Evolutionary conservation across 2,888 invertebrate genomes (phyloP).

Genomic region (Ctena decussata): DNA sequence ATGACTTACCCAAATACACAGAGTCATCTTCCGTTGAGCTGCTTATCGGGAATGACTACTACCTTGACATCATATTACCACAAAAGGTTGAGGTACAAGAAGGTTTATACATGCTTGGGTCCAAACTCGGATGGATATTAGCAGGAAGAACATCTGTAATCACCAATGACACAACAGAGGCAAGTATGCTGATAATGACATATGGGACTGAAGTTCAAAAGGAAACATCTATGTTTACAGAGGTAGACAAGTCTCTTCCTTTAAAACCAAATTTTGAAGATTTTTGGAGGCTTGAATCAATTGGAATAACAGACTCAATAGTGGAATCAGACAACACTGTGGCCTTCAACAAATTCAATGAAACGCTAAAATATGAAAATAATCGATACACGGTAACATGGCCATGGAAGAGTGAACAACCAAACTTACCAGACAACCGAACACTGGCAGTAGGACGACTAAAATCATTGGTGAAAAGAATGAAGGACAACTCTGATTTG

Average conservation of each 20-base stretch:
- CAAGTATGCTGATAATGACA: conserved; percentile 1
- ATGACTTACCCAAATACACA: neutral
- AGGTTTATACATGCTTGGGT: conserved; percentile 4
- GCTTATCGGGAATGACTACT: conserved; percentile 16
- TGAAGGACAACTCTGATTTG: conserved; percentile 16
- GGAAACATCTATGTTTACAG: neutral
- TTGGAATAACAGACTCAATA: conserved; percentile 9
- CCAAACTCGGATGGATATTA: conserved; percentile 19
- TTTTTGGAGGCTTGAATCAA: conserved; percentile 34
- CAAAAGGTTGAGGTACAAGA: conserved; percentile 8
- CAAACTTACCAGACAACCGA: conserved; percentile 23
- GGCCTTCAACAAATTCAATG: conserved; percentile 15
- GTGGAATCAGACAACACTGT: neutral
- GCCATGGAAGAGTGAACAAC: conserved; percentile 42
- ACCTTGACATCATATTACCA: conserved; percentile 3
- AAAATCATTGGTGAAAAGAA: conserved; percentile 23
- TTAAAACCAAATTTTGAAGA: conserved; percentile 38
- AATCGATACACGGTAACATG: conserved; percentile 22
- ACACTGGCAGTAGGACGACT: conserved; percentile 26
- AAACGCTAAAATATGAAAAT: conserved; percentile 30
- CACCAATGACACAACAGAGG: neutral
- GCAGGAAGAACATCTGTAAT: neutral
- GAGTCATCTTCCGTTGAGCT: neutral
- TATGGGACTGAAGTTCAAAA: neutral
- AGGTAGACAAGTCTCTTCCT: conserved; percentile 8